Percentiles rank a stretch among this genome's conserved stretches.
These are phyloP conservation scores for Hemistola chrysoprasaria DNA, from an alignment of 2,888 invertebrate genomes.

Conservation along the genomic window DNA sequence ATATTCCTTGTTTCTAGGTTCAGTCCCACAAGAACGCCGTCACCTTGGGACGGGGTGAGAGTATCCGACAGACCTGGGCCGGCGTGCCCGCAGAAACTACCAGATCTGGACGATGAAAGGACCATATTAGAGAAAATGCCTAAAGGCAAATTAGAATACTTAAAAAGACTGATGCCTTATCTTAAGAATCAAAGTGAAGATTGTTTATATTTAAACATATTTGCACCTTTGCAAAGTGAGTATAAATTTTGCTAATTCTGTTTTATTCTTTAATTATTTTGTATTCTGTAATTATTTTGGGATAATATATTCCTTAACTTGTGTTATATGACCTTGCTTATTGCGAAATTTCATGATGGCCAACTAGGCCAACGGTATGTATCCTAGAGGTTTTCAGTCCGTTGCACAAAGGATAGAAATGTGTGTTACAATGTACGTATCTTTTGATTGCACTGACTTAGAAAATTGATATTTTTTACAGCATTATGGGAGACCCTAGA, in stretches of 20 bases:
- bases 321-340: no score
- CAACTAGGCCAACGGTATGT: no score
- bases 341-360: no score
- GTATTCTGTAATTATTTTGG: no score
- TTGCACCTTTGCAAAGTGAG: conserved; percentile 97
- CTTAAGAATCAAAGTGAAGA: conserved; percentile 98
- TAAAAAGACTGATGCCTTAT: conserved; percentile 94
- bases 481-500: no score
- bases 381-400: no score
- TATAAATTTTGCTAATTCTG: conserved; percentile 32
- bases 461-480: no score
- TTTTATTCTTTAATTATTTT: no score
- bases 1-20: conserved; percentile 82
- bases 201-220: conserved; percentile 98
- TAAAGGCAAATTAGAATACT: conserved; percentile 93
- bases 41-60: conserved; percentile 94
- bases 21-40: conserved; percentile 95
- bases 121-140: conserved; percentile 93
- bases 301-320: no score
- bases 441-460: no score
- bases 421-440: no score
- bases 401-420: no score
- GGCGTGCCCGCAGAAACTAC: conserved; percentile 95
- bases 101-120: conserved; percentile 91
- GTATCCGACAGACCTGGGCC: conserved; percentile 91